Conservation (phyloP, 1,140 invertebrate genomes). For the Drosophila bocki region DNA sequence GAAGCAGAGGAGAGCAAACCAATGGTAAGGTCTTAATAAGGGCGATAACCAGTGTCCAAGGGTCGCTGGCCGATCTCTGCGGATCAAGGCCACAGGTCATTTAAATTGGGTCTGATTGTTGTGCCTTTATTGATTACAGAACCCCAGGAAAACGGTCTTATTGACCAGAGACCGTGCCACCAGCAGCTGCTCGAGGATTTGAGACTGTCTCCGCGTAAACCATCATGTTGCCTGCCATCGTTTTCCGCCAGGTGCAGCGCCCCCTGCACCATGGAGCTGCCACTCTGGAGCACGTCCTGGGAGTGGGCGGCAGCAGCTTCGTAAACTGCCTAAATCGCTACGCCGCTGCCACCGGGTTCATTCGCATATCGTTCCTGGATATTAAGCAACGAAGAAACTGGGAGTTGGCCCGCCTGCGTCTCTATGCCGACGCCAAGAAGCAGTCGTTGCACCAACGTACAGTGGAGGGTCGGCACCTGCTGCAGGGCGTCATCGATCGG, state of each 20-base stretch:
- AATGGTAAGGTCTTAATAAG: conserved; percentile 7
- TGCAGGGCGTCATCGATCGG: conserved; percentile 87
- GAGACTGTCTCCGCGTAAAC: not conserved
- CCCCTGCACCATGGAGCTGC: conserved; percentile 62
- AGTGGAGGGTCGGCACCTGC: conserved; percentile 85
- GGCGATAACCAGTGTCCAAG: conserved; percentile 20
- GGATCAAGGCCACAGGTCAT: conserved; percentile 32
- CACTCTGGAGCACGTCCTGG: conserved; percentile 68
- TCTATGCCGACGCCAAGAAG: conserved; percentile 80
- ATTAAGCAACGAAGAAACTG: conserved; percentile 76
- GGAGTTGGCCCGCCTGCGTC: conserved; percentile 70
- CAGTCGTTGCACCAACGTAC: conserved; percentile 73
- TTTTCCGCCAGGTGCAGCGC: conserved; percentile 75
- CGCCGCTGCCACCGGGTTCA: conserved; percentile 80
- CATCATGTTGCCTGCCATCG: conserved; percentile 72
- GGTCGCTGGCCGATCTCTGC: conserved; percentile 27
- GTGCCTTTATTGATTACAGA: conserved; percentile 24
- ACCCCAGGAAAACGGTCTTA: not conserved
- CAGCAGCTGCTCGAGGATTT: conserved; percentile 3
- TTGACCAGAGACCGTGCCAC: conserved; percentile 9
- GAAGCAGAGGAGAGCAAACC: not conserved
- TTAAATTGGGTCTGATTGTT: conserved; percentile 7
- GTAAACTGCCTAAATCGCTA: conserved; percentile 80
- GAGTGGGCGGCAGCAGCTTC: conserved; percentile 58
- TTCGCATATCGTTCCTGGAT: conserved; percentile 78